Conservation (phyloP, 2,888 invertebrate genomes). For the Allolobophora icterica region DNA sequence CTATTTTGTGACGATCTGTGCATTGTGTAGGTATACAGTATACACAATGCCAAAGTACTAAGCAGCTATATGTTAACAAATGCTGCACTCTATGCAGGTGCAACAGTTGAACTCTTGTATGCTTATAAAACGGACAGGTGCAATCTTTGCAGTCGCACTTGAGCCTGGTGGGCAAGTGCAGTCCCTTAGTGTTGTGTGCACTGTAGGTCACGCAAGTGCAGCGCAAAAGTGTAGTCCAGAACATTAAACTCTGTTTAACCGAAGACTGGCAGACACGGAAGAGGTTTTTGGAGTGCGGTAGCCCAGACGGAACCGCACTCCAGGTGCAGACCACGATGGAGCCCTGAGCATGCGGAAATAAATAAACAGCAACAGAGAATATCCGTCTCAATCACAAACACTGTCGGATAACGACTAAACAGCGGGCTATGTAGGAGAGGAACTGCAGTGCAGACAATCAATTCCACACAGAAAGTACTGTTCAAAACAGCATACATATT, state of each 20-base stretch:
- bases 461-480: not conserved
- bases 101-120: not conserved
- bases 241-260: constrained; percentile 7
- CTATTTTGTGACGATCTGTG: not conserved
- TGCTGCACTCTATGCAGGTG: not conserved
- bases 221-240: not conserved
- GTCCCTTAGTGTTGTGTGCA: not conserved
- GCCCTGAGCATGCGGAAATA: not conserved
- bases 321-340: not conserved
- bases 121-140: not conserved
- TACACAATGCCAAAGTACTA: not conserved
- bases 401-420: not conserved
- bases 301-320: not conserved
- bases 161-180: not conserved
- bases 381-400: not conserved
- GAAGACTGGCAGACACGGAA: not conserved
- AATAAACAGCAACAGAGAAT: constrained; percentile 9
- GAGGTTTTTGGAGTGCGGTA: not conserved
- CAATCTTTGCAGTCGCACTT: not conserved
- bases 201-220: not conserved
- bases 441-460: not conserved
- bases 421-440: no score
- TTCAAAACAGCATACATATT: not conserved
- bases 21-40: not conserved
- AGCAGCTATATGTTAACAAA: not conserved